Conservation (phyloP, 1,140 invertebrate species). For the Nasonia longicornis region DNA sequence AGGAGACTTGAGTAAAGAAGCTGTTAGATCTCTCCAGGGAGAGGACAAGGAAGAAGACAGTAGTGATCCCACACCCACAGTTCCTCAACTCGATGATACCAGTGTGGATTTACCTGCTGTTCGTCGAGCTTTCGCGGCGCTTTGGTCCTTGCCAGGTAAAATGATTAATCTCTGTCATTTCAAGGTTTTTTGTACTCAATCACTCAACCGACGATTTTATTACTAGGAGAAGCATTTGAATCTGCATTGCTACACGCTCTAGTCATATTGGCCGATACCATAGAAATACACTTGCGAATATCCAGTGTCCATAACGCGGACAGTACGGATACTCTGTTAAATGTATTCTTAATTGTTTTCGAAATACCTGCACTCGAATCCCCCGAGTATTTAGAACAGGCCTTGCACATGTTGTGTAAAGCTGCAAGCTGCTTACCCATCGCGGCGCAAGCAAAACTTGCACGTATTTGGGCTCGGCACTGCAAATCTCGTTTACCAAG, state of each 20-base stretch:
- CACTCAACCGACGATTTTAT: slow-evolving; percentile 28
- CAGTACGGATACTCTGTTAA: slow-evolving; percentile 71
- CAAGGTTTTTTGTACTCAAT: not conserved
- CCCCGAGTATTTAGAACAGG: slow-evolving; percentile 85
- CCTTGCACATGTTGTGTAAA: slow-evolving; percentile 84
- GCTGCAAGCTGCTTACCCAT: slow-evolving; percentile 80
- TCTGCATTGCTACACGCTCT: slow-evolving; percentile 84
- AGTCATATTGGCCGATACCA: slow-evolving; percentile 77
- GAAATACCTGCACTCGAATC: slow-evolving; percentile 87
- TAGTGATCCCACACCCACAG: slow-evolving; percentile 70
- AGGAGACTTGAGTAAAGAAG: slow-evolving; percentile 75
- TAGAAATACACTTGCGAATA: slow-evolving; percentile 81
- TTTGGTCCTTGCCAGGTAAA: slow-evolving; percentile 70
- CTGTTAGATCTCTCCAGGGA: slow-evolving; percentile 77
- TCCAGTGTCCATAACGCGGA: slow-evolving; percentile 63
- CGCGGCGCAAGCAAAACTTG: slow-evolving; percentile 83
- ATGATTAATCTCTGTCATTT: not conserved
- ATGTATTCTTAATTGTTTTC: slow-evolving; percentile 88
- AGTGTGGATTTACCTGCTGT: slow-evolving; percentile 74
- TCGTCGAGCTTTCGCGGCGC: slow-evolving; percentile 73
- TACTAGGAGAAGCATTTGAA: slow-evolving; percentile 73
- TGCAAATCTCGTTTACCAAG: slow-evolving; percentile 77
- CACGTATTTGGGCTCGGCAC: slow-evolving; percentile 81
- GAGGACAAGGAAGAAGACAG: slow-evolving; percentile 90
- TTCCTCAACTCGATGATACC: slow-evolving; percentile 68